A percentile compares a stretch with the other conserved stretches of the same genome.
These are phyloP conservation scores for Aradus depressus DNA, from an alignment of 2,888 invertebrate species.

Conservation along the genomic window DNA sequence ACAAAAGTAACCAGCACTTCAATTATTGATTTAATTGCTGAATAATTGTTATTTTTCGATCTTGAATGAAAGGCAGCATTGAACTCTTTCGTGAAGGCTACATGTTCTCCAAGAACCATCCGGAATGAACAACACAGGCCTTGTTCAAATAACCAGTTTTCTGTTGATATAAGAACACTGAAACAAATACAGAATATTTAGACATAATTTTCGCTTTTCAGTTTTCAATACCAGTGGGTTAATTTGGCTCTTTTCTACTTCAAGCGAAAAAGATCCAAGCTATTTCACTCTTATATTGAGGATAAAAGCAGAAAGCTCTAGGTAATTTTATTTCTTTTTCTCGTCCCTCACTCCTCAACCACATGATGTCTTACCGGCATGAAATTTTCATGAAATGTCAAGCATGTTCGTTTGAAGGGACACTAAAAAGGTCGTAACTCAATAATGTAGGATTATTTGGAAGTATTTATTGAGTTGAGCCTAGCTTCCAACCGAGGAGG, in stretches of 20 bases:
- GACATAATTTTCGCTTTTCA: neutral
- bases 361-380: too few species aligned
- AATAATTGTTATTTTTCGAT: conserved; percentile 13
- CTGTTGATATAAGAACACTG: conserved; percentile 33
- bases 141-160: conserved; percentile 38
- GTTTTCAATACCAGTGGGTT: too few species aligned
- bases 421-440: too few species aligned
- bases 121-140: conserved; percentile 23
- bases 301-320: too few species aligned
- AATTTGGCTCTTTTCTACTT: neutral
- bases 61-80: conserved; percentile 17
- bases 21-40: conserved; percentile 31
- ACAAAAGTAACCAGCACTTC: conserved; percentile 34
- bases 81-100: conserved; percentile 24
- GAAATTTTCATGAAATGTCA: too few species aligned
- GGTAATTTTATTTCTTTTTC: too few species aligned
- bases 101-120: conserved; percentile 19
- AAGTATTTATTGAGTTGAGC: too few species aligned
- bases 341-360: too few species aligned
- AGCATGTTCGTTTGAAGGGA: too few species aligned
- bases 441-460: too few species aligned
- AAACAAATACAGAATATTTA: neutral
- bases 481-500: too few species aligned
- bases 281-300: too few species aligned
- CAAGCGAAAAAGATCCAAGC: neutral